Evolutionary conservation across 2,797 vertebrate genomes (phyloP), one percentile per base, ranked within the genome.

Genomic region (Silurus lanzhouensis): DNA sequence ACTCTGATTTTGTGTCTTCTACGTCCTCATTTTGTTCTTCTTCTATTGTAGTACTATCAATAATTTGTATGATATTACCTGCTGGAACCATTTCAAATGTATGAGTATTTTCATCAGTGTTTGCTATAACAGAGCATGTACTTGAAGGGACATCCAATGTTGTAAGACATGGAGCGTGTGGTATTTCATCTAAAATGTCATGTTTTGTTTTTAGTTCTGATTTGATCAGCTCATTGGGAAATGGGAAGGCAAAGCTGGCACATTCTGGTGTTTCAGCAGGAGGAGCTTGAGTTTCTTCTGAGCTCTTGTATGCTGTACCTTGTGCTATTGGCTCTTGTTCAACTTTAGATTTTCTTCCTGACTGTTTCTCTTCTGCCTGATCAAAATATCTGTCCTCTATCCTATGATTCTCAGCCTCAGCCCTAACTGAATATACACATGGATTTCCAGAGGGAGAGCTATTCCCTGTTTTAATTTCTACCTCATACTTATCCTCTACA

Each of bases 171-270:
- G 19, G 5, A 31, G 5, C 8, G 1, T 61, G 12, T 77, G 55
- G 13, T 13, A 60, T 31, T 60, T 86, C 60, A 31, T 5, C 67
- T 4, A 52, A 57, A 13, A 9, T 13, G 20, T 82, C 17, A 57
- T 68, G 67, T 27, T 90, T 83, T 87, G 12, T 55, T 58, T 25
- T 14, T 80, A 79, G 25, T 86, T 89, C 85, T 74, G 79, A 22
- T 80, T 90, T 84, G 85, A 58, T 80, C 15, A 20, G 72, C 76
- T 86, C 89, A 58, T 7, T 44, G 27, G 52, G 14, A 52, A n/a
- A 2, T 74, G 31, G 12, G 58, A 31, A 81, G 17, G 85, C 67
- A 55, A 67, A 12, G 1, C n/a, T 76, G 31, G 17, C 20, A 77
- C 13, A 46, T 13, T 58, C 71, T 48, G 9, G 64, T 68, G 52